A percentile compares a stretch with the other conserved stretches of the same genome.
Conservation (phyloP, 2,888 invertebrate genomes). For the Ctena decussata region DNA sequence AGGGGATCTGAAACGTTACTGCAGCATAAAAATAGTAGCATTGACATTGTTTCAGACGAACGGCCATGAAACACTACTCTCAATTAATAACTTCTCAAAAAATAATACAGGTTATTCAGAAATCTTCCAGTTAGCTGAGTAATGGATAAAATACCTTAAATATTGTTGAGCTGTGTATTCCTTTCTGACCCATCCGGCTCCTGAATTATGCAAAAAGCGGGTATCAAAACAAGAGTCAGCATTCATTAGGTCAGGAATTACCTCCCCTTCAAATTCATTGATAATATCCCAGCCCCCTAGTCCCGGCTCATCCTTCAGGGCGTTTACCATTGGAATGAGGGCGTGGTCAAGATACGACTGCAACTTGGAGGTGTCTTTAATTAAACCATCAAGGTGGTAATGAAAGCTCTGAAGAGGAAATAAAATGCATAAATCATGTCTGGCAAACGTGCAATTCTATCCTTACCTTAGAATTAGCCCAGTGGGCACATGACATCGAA, state of each 20-base stretch:
- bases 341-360: constrained; percentile 70
- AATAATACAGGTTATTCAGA: too few relatives aligned
- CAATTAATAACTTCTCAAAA: too few relatives aligned
- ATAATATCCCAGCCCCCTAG: constrained; percentile 75
- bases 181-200: constrained; percentile 67
- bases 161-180: constrained; percentile 48
- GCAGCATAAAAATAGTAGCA: too few relatives aligned
- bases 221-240: constrained; percentile 69
- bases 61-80: too few relatives aligned
- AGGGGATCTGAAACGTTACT: too few relatives aligned
- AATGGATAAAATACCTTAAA: constrained; percentile 44
- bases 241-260: constrained; percentile 37
- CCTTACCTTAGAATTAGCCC: too few relatives aligned
- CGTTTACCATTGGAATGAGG: constrained; percentile 68
- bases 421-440: too few relatives aligned
- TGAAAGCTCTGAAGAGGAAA: not conserved
- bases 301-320: constrained; percentile 64
- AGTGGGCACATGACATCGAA: too few relatives aligned
- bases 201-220: constrained; percentile 46
- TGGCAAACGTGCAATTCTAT: too few relatives aligned
- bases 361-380: constrained; percentile 63
- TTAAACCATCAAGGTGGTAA: constrained; percentile 54
- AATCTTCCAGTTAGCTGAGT: too few relatives aligned
- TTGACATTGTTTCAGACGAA: too few relatives aligned
- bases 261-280: constrained; percentile 70